phyloP scores from a whole-genome alignment of 2,888 invertebrate species.

The Hydroisotoma schaefferi region DNA sequence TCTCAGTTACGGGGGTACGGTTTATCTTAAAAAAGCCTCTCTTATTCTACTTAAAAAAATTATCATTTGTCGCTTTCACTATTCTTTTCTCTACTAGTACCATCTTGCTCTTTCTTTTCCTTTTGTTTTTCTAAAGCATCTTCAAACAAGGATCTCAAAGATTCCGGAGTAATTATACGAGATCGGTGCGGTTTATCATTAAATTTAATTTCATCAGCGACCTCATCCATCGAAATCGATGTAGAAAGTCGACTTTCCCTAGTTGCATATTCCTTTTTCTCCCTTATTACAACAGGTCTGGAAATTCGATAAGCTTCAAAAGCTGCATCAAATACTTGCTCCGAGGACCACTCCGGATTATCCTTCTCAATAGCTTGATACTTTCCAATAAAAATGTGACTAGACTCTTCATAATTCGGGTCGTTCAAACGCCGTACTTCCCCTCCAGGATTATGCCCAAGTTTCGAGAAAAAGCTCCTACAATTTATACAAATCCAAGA shows the following conservation, averaged over 20 bases:
- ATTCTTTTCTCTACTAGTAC: neutral
- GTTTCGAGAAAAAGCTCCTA: slow-evolving; percentile 53
- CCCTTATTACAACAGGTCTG: too few relatives aligned
- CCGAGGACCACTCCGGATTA: slow-evolving; percentile 57
- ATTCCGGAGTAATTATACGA: slow-evolving; percentile 32
- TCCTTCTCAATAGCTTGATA: slow-evolving; percentile 61
- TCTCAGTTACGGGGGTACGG: too few relatives aligned
- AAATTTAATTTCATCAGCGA: slow-evolving; percentile 3
- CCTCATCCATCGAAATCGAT: neutral
- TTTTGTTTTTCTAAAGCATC: slow-evolving; percentile 30
- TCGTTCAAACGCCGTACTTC: slow-evolving; percentile 26
- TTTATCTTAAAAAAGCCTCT: too few relatives aligned
- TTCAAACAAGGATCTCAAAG: slow-evolving; percentile 33
- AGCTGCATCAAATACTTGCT: slow-evolving; percentile 56
- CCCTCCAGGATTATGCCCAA: slow-evolving; percentile 38
- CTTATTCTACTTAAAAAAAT: neutral
- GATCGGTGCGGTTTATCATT: too few relatives aligned
- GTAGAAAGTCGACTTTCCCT: neutral
- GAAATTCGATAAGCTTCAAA: slow-evolving; percentile 12
- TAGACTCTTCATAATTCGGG: slow-evolving; percentile 25
- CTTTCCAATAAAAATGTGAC: slow-evolving; percentile 57
- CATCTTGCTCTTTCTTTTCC: neutral
- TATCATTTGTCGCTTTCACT: neutral
- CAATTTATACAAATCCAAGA: slow-evolving; percentile 36
- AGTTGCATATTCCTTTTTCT: too few relatives aligned